phyloP scores from a whole-genome alignment of 2,888 invertebrate species.

The Drosophila birchii region DNA sequence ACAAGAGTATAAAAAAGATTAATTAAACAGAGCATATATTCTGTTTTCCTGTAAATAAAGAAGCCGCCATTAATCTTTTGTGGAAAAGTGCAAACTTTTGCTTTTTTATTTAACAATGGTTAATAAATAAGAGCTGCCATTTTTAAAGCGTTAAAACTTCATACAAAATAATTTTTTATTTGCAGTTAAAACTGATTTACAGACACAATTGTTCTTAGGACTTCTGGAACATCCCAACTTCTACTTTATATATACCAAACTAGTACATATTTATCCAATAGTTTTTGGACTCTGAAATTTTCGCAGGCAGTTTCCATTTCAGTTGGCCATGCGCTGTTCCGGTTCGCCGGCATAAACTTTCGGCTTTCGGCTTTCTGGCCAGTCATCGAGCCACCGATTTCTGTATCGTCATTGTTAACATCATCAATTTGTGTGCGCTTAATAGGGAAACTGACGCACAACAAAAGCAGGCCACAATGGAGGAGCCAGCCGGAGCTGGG shows the following conservation, averaged over 20 bases:
- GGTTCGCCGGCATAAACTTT: slow-evolving; percentile 74
- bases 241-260: slow-evolving; percentile 50
- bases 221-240: slow-evolving; percentile 25
- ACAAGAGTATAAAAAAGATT: slow-evolving; percentile 3
- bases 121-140: background rate
- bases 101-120: background rate
- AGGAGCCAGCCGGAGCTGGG: slow-evolving; percentile 43
- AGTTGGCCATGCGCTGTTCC: slow-evolving; percentile 63
- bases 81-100: slow-evolving; percentile 7
- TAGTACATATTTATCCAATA: slow-evolving; percentile 68
- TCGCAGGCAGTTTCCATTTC: slow-evolving; percentile 56
- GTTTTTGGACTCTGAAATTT: slow-evolving; percentile 40
- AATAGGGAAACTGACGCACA: slow-evolving; percentile 81
- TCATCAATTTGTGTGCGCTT: slow-evolving; percentile 81
- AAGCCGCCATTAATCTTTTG: slow-evolving; percentile 13
- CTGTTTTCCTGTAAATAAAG: slow-evolving; percentile 10
- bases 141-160: background rate
- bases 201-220: background rate
- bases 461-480: slow-evolving; percentile 59
- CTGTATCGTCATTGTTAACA: slow-evolving; percentile 79
- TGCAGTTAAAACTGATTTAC: background rate
- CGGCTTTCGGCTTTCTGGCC: slow-evolving; percentile 57
- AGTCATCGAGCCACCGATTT: slow-evolving; percentile 71
- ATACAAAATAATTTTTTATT: background rate
- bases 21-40: slow-evolving; percentile 6